Evolutionary conservation across 2,113 vertebrate genomes (phyloP), one percentile per base, ranked within the genome.

Genomic region (Pomatorhinus ruficollis): DNA sequence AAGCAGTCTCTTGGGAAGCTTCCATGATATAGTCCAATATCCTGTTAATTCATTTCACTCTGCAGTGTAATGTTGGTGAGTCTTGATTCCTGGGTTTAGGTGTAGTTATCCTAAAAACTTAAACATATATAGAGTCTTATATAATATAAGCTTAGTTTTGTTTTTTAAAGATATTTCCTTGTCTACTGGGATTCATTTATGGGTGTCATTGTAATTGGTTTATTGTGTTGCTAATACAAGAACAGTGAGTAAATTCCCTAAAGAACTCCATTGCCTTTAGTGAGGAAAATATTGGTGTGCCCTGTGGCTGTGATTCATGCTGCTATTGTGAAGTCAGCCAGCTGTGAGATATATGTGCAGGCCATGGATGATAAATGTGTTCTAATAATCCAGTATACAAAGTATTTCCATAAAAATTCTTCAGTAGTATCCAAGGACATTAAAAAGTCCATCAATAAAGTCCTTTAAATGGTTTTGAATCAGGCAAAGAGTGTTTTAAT

Each of bases 361-460:
- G 72, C 61, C 75, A 8, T n/a, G 75, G 89, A 87, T 78, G 80
- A 92, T 79, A 86, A 89, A 96, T 95, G 81, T 92, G 76, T 91
- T 80, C 44, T 93, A 89, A 92, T 91, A 96, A 91, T 84, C 80
- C 78, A 82, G 45, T 70, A 83, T 79, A 87, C 87, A 76, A 90
- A 95, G 40, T 61, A 57, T 93, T 97, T 93, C 95, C 93, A 94
- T 94, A 92, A 95, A 95, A 95, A 95, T 81, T 93, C 74, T 93
- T 94, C 50, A 70, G 80, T 76, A 93, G 88, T 91, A 82, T 94
- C 94, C 94, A 96, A 93, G 89, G 76, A 70, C 64, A 24, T 96
- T 93, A 95, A 97, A 95, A 92, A 96, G 60, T 77, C 69, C 56
- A 71, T 93, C 87, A 95, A 25, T 52, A 93, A 97, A 96, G 22